Evolutionary conservation across 2,113 vertebrate species (phyloP).

Genomic region (Morone chrysops): DNA sequence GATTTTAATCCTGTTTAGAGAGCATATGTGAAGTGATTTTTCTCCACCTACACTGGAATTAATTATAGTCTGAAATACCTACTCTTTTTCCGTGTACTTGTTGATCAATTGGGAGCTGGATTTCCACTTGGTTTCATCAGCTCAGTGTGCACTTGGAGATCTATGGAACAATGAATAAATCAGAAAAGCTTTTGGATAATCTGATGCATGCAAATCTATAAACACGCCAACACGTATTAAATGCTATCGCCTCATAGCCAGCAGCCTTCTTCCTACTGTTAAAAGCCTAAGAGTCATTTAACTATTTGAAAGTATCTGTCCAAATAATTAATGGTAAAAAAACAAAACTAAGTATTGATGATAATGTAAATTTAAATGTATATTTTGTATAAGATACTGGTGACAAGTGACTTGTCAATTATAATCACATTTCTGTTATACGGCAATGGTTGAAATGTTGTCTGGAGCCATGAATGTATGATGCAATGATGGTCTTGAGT

Average conservation of each 20-base stretch:
- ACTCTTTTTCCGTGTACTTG: not conserved
- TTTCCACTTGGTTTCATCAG: constrained; percentile 33
- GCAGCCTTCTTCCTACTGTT: not conserved
- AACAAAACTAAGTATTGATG: not conserved
- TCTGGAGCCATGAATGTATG: not conserved
- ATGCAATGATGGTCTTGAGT: not conserved
- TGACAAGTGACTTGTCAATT: not conserved
- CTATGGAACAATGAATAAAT: not conserved
- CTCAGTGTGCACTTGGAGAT: not conserved
- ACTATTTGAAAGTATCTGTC: not conserved
- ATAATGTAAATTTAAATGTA: not conserved
- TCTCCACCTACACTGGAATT: not conserved
- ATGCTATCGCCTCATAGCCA: not conserved
- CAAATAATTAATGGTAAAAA: not conserved
- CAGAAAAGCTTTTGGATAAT: not conserved
- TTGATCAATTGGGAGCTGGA: not conserved
- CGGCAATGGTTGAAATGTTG: too few relatives aligned
- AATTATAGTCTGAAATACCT: not conserved
- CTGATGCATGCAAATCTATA: not conserved
- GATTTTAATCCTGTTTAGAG: not conserved
- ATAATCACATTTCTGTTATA: not conserved
- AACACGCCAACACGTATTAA: not conserved
- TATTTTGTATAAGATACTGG: not conserved
- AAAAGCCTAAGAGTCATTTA: too few relatives aligned
- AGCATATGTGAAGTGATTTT: not conserved